Percentiles rank a stretch among this genome's conserved stretches.
These are phyloP conservation scores for Babyrousa celebensis DNA, from an alignment of 2,797 vertebrate genomes.

Conservation along the genomic window DNA sequence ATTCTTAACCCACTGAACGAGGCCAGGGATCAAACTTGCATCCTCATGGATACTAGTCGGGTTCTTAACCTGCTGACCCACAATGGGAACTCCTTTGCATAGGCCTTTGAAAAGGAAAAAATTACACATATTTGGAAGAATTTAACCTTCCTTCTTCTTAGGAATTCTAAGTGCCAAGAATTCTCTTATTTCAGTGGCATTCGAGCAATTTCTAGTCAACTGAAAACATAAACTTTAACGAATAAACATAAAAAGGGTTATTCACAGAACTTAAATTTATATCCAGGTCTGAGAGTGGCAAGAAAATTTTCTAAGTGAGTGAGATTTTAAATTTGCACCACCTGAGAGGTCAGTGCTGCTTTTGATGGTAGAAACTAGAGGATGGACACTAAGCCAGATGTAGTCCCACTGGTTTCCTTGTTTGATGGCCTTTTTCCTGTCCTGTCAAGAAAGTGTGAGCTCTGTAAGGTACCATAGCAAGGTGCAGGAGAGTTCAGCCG, in stretches of 20 bases:
- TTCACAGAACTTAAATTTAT: neutral
- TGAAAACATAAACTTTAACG: slow-evolving; percentile 26
- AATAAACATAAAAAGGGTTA: slow-evolving; percentile 7
- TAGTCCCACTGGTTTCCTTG: neutral
- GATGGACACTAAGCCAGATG: neutral
- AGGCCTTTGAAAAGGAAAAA: slow-evolving; percentile 46
- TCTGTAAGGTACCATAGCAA: neutral
- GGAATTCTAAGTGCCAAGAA: neutral
- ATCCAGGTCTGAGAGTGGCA: neutral
- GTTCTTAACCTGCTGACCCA: too few species aligned
- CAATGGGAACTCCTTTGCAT: too few species aligned
- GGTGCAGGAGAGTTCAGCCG: neutral
- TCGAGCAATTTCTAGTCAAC: neutral
- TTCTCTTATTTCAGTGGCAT: neutral
- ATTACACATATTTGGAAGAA: neutral
- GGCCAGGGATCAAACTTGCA: too few species aligned
- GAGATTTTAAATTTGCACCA: neutral
- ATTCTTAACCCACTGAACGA: too few species aligned
- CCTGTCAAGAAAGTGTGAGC: neutral
- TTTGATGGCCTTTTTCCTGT: neutral
- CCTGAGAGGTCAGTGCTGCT: neutral
- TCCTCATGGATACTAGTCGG: too few species aligned
- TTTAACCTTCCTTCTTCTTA: neutral
- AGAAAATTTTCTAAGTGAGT: slow-evolving; percentile 3
- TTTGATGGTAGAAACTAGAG: neutral